Base-by-base conservation (phyloP, 2,113 vertebrate genomes). In the Etheostoma spectabile region DNA sequence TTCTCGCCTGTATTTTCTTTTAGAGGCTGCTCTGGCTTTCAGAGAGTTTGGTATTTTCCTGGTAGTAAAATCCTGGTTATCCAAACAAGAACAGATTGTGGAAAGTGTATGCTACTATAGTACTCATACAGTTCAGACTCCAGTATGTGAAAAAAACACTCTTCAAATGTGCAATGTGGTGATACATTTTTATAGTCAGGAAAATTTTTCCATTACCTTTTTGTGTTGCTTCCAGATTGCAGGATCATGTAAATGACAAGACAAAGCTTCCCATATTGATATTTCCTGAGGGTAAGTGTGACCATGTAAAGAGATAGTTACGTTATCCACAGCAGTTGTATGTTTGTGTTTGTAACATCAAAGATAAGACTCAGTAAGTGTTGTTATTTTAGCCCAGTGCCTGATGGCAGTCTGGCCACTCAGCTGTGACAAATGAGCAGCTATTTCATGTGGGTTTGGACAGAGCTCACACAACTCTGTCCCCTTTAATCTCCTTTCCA, bases 231-330 rank as follows among this genome's bases (percentile, higher is more conserved):
- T 84, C 77, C 95, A 99, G 98, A 90, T 93, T 99, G 76, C 96
- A 24, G 83, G 96, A 99, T 95, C 98, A 99, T 2, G 95, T 97
- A 73, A 95, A 94, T 1, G 96, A 97, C 94, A 97, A 96, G 93
- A 96, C 91, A 89, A 99, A 99, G 86, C 95, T 99, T 70, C 98
- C 98, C 0, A 99, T 99, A 86, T 92, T 99, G 77, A 99, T 99
- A 83, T 95, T 95, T 88, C 94, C 94, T 24, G 94, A 95, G 80
- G 94, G 94, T 95, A 61, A 89, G 91, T 51, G 56, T 74, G 53
- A 60, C 52, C 61, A 49, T 27, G 71, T 38, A 11, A 27, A 21
- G 19, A 42, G 63, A 59, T 35, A 27, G 30, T 77, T 65, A 74
- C 55, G 51, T 57, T 53, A 65, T 63, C 77, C 57, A 70, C 52